phyloP scores from a whole-genome alignment of 2,797 vertebrate species.

The Sebastes miniatus region DNA sequence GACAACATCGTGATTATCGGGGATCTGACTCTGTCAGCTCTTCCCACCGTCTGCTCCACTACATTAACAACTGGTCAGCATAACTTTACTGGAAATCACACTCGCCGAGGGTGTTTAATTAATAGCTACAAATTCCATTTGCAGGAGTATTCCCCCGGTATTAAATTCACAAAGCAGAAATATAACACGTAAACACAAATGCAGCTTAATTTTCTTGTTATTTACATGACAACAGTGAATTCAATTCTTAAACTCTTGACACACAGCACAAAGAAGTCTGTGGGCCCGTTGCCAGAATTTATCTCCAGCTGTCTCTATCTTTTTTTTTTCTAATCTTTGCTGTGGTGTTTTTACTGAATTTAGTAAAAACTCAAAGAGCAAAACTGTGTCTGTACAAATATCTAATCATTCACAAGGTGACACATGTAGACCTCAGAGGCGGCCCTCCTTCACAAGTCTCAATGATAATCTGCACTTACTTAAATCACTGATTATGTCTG shows the following conservation, averaged over 20 bases:
- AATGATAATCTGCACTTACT: constrained; percentile 83
- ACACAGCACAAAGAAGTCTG: neutral
- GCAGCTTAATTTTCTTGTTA: constrained; percentile 22
- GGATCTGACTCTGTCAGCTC: constrained; percentile 68
- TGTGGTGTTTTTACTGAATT: constrained; percentile 22
- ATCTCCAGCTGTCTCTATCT: neutral
- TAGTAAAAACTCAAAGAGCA: constrained; percentile 36
- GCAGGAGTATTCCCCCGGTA: constrained; percentile 32
- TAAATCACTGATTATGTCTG: constrained; percentile 83
- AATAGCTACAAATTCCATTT: constrained; percentile 63
- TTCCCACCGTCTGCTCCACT: constrained; percentile 48
- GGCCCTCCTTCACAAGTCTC: constrained; percentile 72
- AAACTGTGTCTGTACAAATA: constrained; percentile 55
- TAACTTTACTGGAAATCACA: constrained; percentile 63
- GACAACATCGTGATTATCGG: constrained; percentile 59
- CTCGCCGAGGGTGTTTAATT: constrained; percentile 69
- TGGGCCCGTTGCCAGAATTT: neutral
- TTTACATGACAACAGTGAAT: constrained; percentile 26
- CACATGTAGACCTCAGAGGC: constrained; percentile 63
- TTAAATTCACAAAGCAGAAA: constrained; percentile 16
- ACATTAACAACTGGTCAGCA: constrained; percentile 57
- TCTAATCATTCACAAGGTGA: constrained; percentile 73
- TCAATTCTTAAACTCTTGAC: constrained; percentile 7
- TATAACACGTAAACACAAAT: constrained; percentile 18
- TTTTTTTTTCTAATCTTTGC: neutral